A percentile compares a stretch with the other conserved stretches of the same genome.
Evolutionary conservation across 2,797 vertebrate genomes (phyloP).

Genomic region (Salarias fasciatus): DNA sequence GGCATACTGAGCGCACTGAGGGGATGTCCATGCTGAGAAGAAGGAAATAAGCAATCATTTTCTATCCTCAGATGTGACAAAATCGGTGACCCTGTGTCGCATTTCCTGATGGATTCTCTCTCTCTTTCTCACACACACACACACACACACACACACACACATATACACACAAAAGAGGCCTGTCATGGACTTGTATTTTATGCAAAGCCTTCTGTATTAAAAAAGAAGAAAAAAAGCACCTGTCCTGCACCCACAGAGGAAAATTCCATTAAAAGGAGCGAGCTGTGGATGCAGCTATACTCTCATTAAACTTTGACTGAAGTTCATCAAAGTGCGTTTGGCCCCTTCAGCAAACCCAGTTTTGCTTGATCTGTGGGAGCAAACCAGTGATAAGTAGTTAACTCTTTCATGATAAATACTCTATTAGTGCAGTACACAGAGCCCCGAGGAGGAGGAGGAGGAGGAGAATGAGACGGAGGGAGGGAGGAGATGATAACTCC

Average conservation of each 20-base stretch:
- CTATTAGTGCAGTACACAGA: slow-evolving; percentile 45
- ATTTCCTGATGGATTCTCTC: not conserved
- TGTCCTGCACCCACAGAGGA: slow-evolving; percentile 12
- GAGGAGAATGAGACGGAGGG: not conserved
- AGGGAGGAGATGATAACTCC: slow-evolving; percentile 46
- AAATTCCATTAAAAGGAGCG: slow-evolving; percentile 9
- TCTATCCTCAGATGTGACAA: slow-evolving; percentile 6
- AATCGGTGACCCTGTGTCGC: not conserved
- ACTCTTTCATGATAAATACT: slow-evolving; percentile 67
- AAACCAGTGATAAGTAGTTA: slow-evolving; percentile 63
- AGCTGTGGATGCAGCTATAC: slow-evolving; percentile 22
- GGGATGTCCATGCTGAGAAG: slow-evolving; percentile 19
- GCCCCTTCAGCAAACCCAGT: slow-evolving; percentile 58
- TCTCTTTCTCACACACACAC: not conserved
- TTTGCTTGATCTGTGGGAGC: slow-evolving; percentile 56
- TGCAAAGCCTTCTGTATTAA: not conserved
- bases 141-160: slow-evolving; percentile 3
- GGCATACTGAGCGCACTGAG: not conserved
- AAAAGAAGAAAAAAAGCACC: not conserved
- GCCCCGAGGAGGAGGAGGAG: slow-evolving; percentile 20
- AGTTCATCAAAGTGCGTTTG: slow-evolving; percentile 69
- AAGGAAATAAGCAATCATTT: slow-evolving; percentile 22
- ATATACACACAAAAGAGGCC: slow-evolving; percentile 1
- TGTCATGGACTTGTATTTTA: not conserved
- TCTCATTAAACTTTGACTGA: slow-evolving; percentile 63